A percentile compares a stretch with the other conserved stretches of the same genome.
phyloP scores from a whole-genome alignment of 1,140 invertebrate species.

The Rhyacophila brunnea region DNA sequence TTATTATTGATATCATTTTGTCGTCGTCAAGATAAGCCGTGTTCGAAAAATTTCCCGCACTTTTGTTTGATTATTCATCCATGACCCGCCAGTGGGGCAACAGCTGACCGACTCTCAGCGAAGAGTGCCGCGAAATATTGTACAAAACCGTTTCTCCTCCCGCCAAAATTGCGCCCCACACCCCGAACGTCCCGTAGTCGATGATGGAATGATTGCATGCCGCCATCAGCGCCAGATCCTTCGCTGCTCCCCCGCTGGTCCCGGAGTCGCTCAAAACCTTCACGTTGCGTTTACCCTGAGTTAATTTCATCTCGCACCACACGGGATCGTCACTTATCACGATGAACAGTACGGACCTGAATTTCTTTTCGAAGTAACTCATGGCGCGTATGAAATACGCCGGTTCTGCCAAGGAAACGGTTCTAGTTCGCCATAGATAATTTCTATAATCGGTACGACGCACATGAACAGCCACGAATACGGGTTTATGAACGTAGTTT shows the following conservation, averaged over 20 bases:
- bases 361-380: constrained; percentile 57
- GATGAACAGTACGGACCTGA: constrained; percentile 55
- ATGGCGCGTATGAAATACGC: constrained; percentile 59
- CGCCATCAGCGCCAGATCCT: constrained; percentile 65
- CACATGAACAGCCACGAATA: constrained; percentile 61
- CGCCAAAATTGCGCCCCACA: constrained; percentile 65
- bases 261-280: constrained; percentile 50
- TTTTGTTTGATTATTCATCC: constrained; percentile 27
- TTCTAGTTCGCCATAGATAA: constrained; percentile 56
- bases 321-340: constrained; percentile 62
- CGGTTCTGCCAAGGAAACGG: constrained; percentile 52
- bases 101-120: constrained; percentile 54
- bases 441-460: constrained; percentile 61
- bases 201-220: constrained; percentile 68
- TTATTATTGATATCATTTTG: background rate
- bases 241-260: constrained; percentile 49
- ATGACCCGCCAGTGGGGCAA: constrained; percentile 58
- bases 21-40: background rate
- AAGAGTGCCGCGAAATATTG: constrained; percentile 58
- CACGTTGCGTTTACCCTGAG: constrained; percentile 47
- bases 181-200: constrained; percentile 69
- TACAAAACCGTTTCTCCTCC: constrained; percentile 62
- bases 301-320: constrained; percentile 59
- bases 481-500: constrained; percentile 38
- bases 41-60: constrained; percentile 1